Evolutionary conservation across 2,797 vertebrate genomes (phyloP).

Genomic region (Sus cebifrons): DNA sequence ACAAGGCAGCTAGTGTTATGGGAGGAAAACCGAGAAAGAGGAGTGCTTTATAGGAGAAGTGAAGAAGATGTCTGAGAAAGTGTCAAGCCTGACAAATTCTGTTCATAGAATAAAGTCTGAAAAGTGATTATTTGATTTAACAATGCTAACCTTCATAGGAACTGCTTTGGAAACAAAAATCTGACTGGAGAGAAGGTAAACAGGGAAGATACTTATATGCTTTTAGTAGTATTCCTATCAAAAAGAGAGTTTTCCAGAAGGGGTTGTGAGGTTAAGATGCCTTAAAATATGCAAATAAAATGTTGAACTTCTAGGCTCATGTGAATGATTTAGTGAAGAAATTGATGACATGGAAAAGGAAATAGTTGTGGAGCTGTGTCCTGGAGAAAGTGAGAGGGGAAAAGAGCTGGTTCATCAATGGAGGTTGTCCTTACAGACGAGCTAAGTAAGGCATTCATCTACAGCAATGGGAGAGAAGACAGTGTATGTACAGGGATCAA

Average conservation of each 20-base stretch:
- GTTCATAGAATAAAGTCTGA: background rate
- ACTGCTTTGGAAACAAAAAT: background rate
- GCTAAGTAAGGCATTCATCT: background rate
- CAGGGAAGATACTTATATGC: background rate
- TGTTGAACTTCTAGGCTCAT: background rate
- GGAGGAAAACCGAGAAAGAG: background rate
- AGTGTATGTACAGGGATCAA: background rate
- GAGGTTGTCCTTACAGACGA: background rate
- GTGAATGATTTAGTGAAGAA: background rate
- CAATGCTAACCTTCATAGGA: background rate
- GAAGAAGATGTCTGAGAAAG: background rate
- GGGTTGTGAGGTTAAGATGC: background rate
- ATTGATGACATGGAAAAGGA: background rate
- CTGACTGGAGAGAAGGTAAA: background rate
- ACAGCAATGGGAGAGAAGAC: background rate
- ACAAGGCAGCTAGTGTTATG: background rate
- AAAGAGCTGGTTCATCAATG: background rate
- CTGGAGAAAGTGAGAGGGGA: background rate
- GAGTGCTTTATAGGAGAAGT: background rate
- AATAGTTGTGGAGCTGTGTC: background rate
- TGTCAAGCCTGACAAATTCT: background rate
- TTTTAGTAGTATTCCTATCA: background rate
- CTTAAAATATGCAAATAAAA: background rate
- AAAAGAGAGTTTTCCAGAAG: background rate
- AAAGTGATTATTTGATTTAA: background rate